Conservation (phyloP, 1,140 invertebrate genomes). For the Camponotus floridanus region DNA sequence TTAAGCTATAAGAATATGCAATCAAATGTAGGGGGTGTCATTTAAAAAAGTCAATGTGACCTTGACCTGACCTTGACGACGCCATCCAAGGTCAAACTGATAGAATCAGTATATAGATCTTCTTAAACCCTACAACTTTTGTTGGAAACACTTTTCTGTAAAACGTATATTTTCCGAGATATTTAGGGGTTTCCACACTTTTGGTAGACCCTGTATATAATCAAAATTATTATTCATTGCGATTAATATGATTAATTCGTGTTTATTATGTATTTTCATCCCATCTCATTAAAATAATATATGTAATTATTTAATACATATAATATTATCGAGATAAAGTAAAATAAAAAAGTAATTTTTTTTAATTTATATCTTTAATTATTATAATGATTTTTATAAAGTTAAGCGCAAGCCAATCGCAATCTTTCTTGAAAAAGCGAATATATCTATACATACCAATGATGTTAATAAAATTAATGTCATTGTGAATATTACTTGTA, state of each 20-base stretch:
- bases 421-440: conserved; percentile 25
- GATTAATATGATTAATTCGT: neutral
- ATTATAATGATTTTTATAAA: neutral
- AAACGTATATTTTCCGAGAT: no score
- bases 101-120: no score
- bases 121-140: no score
- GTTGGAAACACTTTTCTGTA: no score
- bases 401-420: neutral
- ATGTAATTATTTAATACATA: conserved; percentile 18
- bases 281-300: neutral
- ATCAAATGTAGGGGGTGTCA: no score
- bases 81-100: no score
- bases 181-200: no score
- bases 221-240: conserved; percentile 28
- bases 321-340: neutral
- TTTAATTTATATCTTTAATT: neutral
- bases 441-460: neutral
- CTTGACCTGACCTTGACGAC: no score
- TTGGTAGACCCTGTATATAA: no score
- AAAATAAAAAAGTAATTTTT: neutral
- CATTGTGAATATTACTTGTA: conserved; percentile 61
- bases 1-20: no score
- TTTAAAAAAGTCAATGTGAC: no score
- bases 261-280: neutral
- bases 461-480: conserved; percentile 29